Conservation (phyloP, 2,888 invertebrate genomes). For the Endotricha flammealis region DNA sequence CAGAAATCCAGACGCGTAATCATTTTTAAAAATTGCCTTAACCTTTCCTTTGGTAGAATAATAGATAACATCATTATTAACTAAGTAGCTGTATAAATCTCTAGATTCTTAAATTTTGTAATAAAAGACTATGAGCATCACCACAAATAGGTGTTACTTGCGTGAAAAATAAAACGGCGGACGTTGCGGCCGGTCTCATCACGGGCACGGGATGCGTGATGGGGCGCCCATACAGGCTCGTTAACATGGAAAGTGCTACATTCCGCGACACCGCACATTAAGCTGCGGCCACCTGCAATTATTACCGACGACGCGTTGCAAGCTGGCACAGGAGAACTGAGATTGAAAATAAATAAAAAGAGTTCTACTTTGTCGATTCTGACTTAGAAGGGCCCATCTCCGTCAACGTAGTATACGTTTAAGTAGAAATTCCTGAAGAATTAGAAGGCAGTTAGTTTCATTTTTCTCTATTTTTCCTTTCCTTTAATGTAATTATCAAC, state of each 20-base stretch:
- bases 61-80: constrained; percentile 42
- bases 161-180: constrained; percentile 50
- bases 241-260: constrained; percentile 62
- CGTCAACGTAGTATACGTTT: too few relatives aligned
- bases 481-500: too few relatives aligned
- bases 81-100: constrained; percentile 44
- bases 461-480: too few relatives aligned
- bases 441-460: too few relatives aligned
- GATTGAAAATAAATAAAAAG: too few relatives aligned
- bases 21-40: constrained; percentile 46
- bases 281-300: constrained; percentile 51
- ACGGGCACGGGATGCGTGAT: constrained; percentile 35
- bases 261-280: constrained; percentile 64
- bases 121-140: constrained; percentile 50
- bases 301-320: constrained; percentile 24
- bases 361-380: too few relatives aligned
- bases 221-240: constrained; percentile 47
- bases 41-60: constrained; percentile 27
- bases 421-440: too few relatives aligned
- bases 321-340: not conserved
- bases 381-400: too few relatives aligned
- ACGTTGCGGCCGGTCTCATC: constrained; percentile 46
- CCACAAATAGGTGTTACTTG: constrained; percentile 63
- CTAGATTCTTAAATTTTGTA: constrained; percentile 45
- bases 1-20: constrained; percentile 51